phyloP scores from a whole-genome alignment of 2,888 invertebrate species.

The Aricia artaxerxes region DNA sequence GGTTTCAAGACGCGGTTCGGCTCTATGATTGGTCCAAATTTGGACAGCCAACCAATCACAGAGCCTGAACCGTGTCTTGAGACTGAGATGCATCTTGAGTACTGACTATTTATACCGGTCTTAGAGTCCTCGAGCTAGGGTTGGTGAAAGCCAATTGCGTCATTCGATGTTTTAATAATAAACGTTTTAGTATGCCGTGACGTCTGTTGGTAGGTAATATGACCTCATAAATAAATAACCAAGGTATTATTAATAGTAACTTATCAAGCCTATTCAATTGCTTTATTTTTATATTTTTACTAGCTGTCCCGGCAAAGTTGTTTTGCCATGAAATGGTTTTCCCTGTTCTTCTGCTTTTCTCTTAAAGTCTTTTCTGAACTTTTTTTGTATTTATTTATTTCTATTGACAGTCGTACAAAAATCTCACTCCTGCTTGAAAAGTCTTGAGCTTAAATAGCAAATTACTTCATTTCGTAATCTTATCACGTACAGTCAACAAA shows the following conservation, averaged over 20 bases:
- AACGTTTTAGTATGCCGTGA: neutral
- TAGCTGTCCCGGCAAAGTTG: too few relatives aligned
- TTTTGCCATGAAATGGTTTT: too few relatives aligned
- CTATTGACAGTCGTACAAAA: neutral
- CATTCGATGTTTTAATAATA: slow-evolving; percentile 3
- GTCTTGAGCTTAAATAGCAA: neutral
- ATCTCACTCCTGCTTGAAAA: neutral
- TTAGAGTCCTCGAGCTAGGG: slow-evolving; percentile 29
- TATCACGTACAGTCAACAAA: slow-evolving; percentile 29
- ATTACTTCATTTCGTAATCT: slow-evolving; percentile 25
- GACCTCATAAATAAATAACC: neutral
- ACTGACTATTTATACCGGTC: too few relatives aligned
- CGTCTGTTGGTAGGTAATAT: neutral
- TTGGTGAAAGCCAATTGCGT: slow-evolving; percentile 33
- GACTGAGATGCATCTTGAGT: too few relatives aligned
- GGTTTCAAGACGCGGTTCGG: too few relatives aligned
- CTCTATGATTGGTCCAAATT: too few relatives aligned
- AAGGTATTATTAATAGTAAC: neutral
- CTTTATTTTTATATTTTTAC: too few relatives aligned
- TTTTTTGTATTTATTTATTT: neutral
- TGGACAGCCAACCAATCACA: too few relatives aligned
- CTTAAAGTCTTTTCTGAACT: too few relatives aligned
- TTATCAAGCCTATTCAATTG: neutral
- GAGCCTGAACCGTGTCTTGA: too few relatives aligned
- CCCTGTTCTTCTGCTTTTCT: too few relatives aligned